Evolutionary conservation across 2,888 invertebrate species (phyloP).

Genomic region (Nomada hirtipes): DNA sequence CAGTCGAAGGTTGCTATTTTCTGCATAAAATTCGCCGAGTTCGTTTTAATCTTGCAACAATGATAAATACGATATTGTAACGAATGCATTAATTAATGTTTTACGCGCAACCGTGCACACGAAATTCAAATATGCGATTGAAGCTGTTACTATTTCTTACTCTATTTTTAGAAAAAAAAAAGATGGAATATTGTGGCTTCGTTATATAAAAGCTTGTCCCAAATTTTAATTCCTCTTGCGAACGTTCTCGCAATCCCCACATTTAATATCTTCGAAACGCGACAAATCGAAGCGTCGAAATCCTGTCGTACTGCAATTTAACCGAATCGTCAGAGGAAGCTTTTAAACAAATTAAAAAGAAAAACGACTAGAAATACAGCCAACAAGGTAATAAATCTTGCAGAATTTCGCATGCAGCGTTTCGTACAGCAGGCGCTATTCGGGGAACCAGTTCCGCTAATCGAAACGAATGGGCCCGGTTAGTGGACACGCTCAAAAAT

Average conservation of each 20-base stretch:
- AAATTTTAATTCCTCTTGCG: too few species aligned
- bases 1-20: not conserved
- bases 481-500: conserved; percentile 29
- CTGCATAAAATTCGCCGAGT: not conserved
- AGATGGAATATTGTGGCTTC: too few species aligned
- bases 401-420: not conserved
- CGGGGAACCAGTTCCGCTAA: conserved; percentile 35
- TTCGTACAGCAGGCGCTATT: conserved; percentile 19
- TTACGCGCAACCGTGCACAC: too few species aligned
- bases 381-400: not conserved
- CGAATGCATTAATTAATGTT: too few species aligned
- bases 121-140: too few species aligned
- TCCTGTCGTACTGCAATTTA: too few species aligned
- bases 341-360: not conserved
- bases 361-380: not conserved
- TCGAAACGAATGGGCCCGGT: conserved; percentile 39
- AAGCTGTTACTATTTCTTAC: too few species aligned
- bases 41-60: too few species aligned
- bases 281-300: not conserved
- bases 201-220: too few species aligned
- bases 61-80: too few species aligned
- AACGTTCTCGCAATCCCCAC: too few species aligned
- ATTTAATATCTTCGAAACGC: not conserved
- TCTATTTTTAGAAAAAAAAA: too few species aligned
- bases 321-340: not conserved